phyloP scores from a whole-genome alignment of 2,797 vertebrate genomes.

The Erethizon dorsatum region DNA sequence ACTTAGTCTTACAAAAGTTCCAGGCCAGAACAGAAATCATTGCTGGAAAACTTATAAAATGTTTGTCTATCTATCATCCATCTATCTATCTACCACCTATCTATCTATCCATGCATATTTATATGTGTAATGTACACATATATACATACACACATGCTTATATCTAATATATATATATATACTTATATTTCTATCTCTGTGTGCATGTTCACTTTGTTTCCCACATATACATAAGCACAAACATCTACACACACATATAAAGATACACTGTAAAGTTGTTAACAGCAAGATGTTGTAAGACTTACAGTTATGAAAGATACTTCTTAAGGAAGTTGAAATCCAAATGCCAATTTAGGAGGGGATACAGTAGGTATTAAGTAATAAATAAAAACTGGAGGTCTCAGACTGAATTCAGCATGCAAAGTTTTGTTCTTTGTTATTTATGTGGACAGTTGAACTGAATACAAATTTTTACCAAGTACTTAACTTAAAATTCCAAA shows the following conservation, averaged over 20 bases:
- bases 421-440: background rate
- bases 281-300: background rate
- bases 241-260: background rate
- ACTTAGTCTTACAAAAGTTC: background rate
- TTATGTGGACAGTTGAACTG: background rate
- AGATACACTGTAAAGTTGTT: background rate
- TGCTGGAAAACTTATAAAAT: conserved; percentile 44
- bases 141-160: background rate
- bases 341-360: background rate
- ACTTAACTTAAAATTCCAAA: background rate
- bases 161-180: background rate
- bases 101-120: background rate
- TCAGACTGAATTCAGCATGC: background rate
- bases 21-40: background rate
- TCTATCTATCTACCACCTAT: background rate
- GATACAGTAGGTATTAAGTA: background rate
- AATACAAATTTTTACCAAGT: background rate
- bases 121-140: background rate
- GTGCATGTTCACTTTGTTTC: background rate
- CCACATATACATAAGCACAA: background rate
- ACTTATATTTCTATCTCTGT: background rate
- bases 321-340: background rate
- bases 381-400: background rate
- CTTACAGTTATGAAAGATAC: background rate
- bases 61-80: background rate